Base-by-base conservation (phyloP, 2,113 vertebrate genomes). In the Sprattus sprattus region DNA sequence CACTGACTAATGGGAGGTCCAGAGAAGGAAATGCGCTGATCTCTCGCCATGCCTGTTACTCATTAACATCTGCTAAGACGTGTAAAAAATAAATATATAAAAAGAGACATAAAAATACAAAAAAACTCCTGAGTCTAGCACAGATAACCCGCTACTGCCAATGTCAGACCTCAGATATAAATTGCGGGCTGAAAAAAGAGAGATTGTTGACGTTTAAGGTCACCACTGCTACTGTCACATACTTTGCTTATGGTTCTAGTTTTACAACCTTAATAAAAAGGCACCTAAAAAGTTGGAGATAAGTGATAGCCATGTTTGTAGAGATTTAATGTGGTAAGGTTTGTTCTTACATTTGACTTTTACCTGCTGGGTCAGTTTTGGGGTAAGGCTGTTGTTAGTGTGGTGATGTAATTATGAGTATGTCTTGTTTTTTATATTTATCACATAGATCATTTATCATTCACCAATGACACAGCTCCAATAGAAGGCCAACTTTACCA, bases 11-110 rank as follows among this genome's bases (percentile, higher is more conserved):
- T 50, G 85, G 25, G 6, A 71, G n/a, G 32, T 3, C 88, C 91
- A 89, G 89, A 91, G 88, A 92, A 90, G 92, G 89, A 92, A 94
- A 94, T 94, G 91, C 94, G 93, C 93, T 93, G 93, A 95, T 93
- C 92, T 92, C 92, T 92, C 52, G 83, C 87, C 83, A 81, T 50
- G 82, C 75, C 6, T 18, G 93, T 95, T 94, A 96, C 44, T 92
- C 92, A 96, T 96, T 96, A 95, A 96, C 94, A 88, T 83, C 91
- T 88, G 64, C 87, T 89, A 88, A 91, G 84, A 81, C 81, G 47
- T 49, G 47, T 49, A 82, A 91, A 87, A 86, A 86, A 89, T 49
- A 91, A 93, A 93, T 91, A 93, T 93, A 94, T 92, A 88, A 67
- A 91, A 71, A 83, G 82, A 84, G 82, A 92, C 92, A 90, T 92